These are phyloP conservation scores for Nomada fucata DNA, from an alignment of 2,888 invertebrate species.

Conservation along the genomic window DNA sequence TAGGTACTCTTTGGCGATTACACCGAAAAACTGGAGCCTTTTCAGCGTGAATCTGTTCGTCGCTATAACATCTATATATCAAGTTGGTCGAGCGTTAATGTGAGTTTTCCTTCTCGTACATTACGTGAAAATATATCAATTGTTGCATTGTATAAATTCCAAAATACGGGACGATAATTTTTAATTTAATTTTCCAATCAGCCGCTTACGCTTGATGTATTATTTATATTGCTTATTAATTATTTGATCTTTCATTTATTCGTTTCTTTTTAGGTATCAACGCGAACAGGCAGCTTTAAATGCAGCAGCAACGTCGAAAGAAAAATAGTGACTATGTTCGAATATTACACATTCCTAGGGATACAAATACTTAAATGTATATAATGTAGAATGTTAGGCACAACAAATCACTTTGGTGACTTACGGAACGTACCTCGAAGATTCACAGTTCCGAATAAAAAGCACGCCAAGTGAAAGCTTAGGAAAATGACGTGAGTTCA, in stretches of 20 bases:
- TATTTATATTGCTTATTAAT: not conserved
- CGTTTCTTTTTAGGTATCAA: constrained; percentile 73
- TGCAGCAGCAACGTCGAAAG: constrained; percentile 42
- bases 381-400: constrained; percentile 26
- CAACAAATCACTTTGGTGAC: constrained; percentile 14
- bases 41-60: constrained; percentile 99
- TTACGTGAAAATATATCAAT: not conserved
- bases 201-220: not conserved
- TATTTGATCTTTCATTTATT: not conserved
- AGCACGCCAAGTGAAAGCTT: not conserved
- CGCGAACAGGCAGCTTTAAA: constrained; percentile 70
- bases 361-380: constrained; percentile 37
- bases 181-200: too few relatives aligned
- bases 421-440: constrained; percentile 14
- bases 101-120: constrained; percentile 71
- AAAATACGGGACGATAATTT: too few relatives aligned
- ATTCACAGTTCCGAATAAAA: constrained; percentile 21
- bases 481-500: not conserved
- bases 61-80: constrained; percentile 93
- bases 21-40: constrained; percentile 97
- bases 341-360: constrained; percentile 70
- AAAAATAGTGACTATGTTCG: constrained; percentile 65
- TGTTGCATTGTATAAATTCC: not conserved
- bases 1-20: constrained; percentile 97
- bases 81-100: constrained; percentile 90